These are phyloP conservation scores for Rattus norvegicus DNA, from an alignment of 2,113 vertebrate species.

Conservation along the genomic window GRCr8 NC_086024.1:60941001-60941500, in stretches of 20 bases:
- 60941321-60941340: too few species aligned
- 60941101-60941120: conserved; percentile 37
- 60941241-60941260: neutral
- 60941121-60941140: conserved; percentile 16
- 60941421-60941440: neutral
- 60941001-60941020: conserved; percentile 27
- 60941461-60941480: neutral
- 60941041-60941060: conserved; percentile 56
- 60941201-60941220: neutral
- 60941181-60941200: neutral
- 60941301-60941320: too few species aligned
- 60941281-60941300: neutral
- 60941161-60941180: conserved; percentile 27
- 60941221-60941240: too few species aligned
- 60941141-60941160: neutral
- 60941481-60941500: neutral
- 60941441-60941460: neutral
- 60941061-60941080: conserved; percentile 42
- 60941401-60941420: conserved; percentile 39
- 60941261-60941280: neutral
- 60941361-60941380: neutral
- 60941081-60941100: conserved; percentile 46
- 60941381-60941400: neutral
- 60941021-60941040: conserved; percentile 57
- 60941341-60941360: neutral